Evolutionary conservation across 37 sponge, comb jelly and placozoan species (phyloP).

Genomic region (Bolinopsis microptera): DNA sequence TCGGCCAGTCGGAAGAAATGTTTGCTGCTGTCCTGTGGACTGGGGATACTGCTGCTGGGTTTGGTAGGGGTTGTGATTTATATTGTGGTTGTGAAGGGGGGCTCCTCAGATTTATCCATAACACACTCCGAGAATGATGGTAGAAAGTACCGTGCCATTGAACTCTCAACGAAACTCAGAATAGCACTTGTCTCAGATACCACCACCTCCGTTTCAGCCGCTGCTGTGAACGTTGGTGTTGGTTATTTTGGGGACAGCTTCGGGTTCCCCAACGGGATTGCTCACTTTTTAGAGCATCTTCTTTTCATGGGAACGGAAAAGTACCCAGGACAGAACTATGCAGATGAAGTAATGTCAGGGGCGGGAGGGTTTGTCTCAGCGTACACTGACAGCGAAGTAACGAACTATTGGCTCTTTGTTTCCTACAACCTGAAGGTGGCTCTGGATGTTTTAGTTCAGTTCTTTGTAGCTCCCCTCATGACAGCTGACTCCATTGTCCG

Average conservation of each 20-base stretch:
- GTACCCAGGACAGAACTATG: conserved; percentile 20
- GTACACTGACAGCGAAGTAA: conserved; percentile 18
- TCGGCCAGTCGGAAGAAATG: not conserved
- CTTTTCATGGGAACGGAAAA: conserved; percentile 46
- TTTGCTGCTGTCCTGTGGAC: not conserved
- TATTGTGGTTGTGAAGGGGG: not conserved
- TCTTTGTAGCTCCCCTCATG: conserved; percentile 87
- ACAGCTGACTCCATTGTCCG: conserved; percentile 59
- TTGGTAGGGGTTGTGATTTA: not conserved
- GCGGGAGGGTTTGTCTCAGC: not conserved
- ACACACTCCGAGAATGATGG: not conserved
- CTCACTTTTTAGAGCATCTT: conserved; percentile 20
- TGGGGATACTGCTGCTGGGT: not conserved
- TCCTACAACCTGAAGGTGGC: not conserved
- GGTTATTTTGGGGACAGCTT: not conserved
- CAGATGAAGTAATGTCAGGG: not conserved
- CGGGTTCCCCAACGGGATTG: not conserved
- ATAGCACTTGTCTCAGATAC: not conserved
- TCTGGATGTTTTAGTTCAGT: conserved; percentile 74
- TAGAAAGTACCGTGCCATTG: not conserved
- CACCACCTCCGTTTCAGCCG: not conserved
- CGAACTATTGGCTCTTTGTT: not conserved
- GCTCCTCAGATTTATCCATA: not conserved
- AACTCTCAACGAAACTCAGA: not conserved
- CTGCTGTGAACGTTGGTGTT: conserved; percentile 19